Percentiles rank a stretch among this genome's conserved stretches.
Conservation (phyloP, 2,113 vertebrate species). For the Chaetura pelagica region DNA sequence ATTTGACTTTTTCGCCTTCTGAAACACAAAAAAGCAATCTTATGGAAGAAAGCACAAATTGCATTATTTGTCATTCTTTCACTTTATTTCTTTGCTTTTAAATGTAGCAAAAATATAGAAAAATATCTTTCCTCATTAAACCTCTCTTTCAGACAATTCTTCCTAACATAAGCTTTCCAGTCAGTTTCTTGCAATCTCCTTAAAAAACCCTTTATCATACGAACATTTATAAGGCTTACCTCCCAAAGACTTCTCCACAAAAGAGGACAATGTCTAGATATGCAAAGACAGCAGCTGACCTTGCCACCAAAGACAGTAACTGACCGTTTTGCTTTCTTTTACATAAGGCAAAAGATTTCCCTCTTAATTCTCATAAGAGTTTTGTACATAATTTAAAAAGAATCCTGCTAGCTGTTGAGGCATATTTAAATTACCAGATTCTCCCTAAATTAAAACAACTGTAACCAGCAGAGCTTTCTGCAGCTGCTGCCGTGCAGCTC, state of each 20-base stretch:
- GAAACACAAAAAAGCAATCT: not conserved
- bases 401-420: not conserved
- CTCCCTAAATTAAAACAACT: slow-evolving; percentile 22
- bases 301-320: not conserved
- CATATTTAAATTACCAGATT: not conserved
- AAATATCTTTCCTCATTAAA: not conserved
- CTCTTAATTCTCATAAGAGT: not conserved
- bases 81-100: not conserved
- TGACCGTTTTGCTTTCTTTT: not conserved
- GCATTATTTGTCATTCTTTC: not conserved
- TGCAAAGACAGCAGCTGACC: not conserved
- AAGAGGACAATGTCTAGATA: not conserved
- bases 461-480: not conserved
- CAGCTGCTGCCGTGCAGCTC: not conserved
- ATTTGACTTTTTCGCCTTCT: not conserved
- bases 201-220: not conserved
- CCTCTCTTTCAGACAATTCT: not conserved
- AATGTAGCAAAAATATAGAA: not conserved
- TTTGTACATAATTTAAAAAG: not conserved
- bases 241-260: not conserved
- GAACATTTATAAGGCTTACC: not conserved
- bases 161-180: not conserved
- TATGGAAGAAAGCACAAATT: not conserved
- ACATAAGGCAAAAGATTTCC: not conserved
- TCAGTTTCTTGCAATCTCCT: not conserved